Evolutionary conservation across 2,113 vertebrate species (phyloP).

Genomic region (Cebidichthys violaceus): DNA sequence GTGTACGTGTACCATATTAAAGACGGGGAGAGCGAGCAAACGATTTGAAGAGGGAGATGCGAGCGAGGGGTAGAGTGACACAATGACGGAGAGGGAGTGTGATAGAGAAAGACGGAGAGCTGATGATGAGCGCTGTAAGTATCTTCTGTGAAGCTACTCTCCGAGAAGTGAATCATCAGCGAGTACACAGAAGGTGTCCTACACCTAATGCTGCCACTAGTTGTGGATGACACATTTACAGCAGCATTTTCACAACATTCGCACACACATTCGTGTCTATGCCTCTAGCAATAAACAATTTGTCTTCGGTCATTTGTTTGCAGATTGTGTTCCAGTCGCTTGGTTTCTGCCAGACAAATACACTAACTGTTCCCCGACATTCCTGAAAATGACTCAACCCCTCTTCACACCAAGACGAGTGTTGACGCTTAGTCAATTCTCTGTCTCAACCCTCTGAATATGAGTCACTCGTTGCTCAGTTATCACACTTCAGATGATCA

Average conservation of each 20-base stretch:
- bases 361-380: conserved; percentile 21
- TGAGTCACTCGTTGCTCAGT: conserved; percentile 48
- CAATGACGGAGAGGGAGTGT: conserved; percentile 29
- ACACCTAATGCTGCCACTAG: conserved; percentile 21
- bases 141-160: conserved; percentile 37
- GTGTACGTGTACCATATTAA: conserved; percentile 20
- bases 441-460: conserved; percentile 14
- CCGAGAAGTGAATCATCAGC: conserved; percentile 59
- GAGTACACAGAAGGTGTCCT: conserved; percentile 51
- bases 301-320: conserved; percentile 6
- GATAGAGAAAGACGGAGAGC: conserved; percentile 38
- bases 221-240: conserved; percentile 46
- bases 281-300: neutral
- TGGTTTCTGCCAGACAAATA: conserved; percentile 10
- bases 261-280: neutral
- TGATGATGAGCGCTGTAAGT: conserved; percentile 28
- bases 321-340: conserved; percentile 1
- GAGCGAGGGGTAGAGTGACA: conserved; percentile 44
- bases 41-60: conserved; percentile 16
- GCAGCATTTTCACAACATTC: conserved; percentile 27
- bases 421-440: conserved; percentile 39
- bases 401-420: conserved; percentile 38
- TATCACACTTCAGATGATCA: conserved; percentile 41
- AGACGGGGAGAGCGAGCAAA: conserved; percentile 11
- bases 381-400: conserved; percentile 14